Percentiles rank a stretch among this genome's conserved stretches.
Conservation (phyloP, 2,797 vertebrate species). For the Centroberyx gerrardi region DNA sequence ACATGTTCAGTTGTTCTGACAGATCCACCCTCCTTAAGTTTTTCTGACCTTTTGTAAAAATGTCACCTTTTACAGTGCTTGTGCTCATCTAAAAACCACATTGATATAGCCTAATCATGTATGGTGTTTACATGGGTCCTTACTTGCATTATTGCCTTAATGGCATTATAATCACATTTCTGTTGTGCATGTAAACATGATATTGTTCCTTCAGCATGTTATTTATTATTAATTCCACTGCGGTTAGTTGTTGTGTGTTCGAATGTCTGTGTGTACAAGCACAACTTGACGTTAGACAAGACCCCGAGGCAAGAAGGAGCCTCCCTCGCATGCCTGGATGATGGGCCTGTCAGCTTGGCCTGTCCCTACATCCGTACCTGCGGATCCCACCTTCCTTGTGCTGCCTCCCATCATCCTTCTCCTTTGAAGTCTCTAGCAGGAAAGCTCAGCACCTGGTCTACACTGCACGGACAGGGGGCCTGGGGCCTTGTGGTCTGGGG, state of each 20-base stretch:
- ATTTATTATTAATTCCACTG: not conserved
- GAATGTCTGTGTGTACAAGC: not conserved
- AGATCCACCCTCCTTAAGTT: no score
- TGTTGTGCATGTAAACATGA: no score
- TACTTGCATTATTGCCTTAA: no score
- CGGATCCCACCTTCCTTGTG: constrained; percentile 10
- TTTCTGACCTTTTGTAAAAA: no score
- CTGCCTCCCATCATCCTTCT: constrained; percentile 14
- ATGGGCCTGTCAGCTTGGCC: not conserved
- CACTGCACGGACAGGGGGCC: constrained; percentile 24
- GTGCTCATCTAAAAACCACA: no score
- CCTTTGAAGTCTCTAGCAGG: constrained; percentile 28
- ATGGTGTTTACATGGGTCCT: no score
- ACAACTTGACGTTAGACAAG: not conserved
- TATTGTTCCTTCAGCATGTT: no score
- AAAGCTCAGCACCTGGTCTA: constrained; percentile 36
- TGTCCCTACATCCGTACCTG: not conserved
- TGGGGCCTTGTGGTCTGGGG: constrained; percentile 29
- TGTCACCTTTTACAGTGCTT: no score
- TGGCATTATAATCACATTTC: no score
- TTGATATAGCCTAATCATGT: no score
- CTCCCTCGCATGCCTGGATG: not conserved
- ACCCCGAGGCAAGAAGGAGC: not conserved
- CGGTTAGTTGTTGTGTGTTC: not conserved
- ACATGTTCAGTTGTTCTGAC: no score